These are phyloP conservation scores for Drosophila infuscata DNA, from an alignment of 2,888 invertebrate species.

Conservation along the genomic window DNA sequence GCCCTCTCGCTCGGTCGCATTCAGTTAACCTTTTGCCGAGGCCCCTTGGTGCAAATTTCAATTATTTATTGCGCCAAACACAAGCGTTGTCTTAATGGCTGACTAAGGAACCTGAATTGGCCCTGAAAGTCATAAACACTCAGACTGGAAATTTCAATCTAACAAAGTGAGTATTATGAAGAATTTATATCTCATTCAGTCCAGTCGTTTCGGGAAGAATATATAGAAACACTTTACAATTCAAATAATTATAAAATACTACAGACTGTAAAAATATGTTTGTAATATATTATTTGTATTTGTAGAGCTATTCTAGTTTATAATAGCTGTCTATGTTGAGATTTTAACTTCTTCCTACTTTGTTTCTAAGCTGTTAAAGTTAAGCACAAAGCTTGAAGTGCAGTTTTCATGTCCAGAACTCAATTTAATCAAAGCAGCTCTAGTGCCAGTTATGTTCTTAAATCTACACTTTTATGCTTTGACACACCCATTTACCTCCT, in stretches of 20 bases:
- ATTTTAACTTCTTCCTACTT: neutral
- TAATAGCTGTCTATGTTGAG: neutral
- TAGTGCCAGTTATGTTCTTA: slow-evolving; percentile 18
- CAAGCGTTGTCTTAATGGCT: slow-evolving; percentile 69
- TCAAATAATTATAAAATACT: neutral
- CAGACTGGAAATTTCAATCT: slow-evolving; percentile 40
- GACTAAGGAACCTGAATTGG: slow-evolving; percentile 48
- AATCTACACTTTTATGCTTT: slow-evolving; percentile 10
- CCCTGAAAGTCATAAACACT: slow-evolving; percentile 49
- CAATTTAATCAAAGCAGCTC: slow-evolving; percentile 19
- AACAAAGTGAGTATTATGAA: slow-evolving; percentile 24
- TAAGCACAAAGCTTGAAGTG: neutral
- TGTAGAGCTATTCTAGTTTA: too few species aligned
- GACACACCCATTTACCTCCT: slow-evolving; percentile 4
- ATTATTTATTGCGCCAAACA: slow-evolving; percentile 75
- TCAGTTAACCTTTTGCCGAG: slow-evolving; percentile 51
- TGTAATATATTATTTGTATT: neutral
- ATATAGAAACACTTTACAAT: neutral
- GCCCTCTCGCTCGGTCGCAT: slow-evolving; percentile 29
- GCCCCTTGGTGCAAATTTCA: slow-evolving; percentile 65
- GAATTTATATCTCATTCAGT: slow-evolving; percentile 1
- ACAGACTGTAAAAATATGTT: neutral
- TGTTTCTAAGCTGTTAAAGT: neutral
- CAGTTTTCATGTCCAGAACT: neutral
- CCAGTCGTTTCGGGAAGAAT: neutral